phyloP scores from a whole-genome alignment of 2,797 vertebrate genomes.

The Sparidentex hasta region DNA sequence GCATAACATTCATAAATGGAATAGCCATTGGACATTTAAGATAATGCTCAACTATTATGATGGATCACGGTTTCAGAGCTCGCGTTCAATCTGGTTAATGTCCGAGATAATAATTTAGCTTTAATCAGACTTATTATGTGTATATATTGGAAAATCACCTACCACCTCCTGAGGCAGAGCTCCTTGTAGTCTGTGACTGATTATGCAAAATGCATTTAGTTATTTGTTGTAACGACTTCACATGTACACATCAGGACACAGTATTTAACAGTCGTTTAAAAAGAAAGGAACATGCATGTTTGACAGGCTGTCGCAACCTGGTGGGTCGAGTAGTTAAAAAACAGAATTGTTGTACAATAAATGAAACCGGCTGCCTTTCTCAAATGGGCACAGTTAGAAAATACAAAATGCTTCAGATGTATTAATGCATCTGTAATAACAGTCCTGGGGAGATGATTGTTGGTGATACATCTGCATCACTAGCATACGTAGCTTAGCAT shows the following conservation, averaged over 20 bases:
- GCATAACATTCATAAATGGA: conserved; percentile 82
- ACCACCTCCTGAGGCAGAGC: conserved; percentile 32
- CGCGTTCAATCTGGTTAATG: conserved; percentile 79
- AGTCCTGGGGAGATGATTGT: no score
- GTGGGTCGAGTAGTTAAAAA: not conserved
- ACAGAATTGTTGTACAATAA: not conserved
- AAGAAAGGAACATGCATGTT: not conserved
- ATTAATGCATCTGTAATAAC: not conserved
- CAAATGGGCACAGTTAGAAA: not conserved
- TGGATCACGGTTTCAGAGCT: conserved; percentile 75
- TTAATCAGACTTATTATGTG: conserved; percentile 64
- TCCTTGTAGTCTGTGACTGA: conserved; percentile 12
- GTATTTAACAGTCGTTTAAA: not conserved
- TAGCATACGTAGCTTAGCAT: no score
- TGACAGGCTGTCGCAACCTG: not conserved
- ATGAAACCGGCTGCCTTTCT: not conserved
- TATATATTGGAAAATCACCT: conserved; percentile 44
- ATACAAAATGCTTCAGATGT: not conserved
- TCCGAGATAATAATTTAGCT: conserved; percentile 74
- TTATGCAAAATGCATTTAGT: conserved; percentile 3
- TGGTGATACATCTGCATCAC: no score
- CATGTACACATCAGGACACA: not conserved
- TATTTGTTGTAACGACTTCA: not conserved
- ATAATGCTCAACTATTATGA: conserved; percentile 79
- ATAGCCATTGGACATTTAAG: conserved; percentile 82